Base-by-base conservation (phyloP, 2,888 invertebrate species). In the Allolobophora icterica region DNA sequence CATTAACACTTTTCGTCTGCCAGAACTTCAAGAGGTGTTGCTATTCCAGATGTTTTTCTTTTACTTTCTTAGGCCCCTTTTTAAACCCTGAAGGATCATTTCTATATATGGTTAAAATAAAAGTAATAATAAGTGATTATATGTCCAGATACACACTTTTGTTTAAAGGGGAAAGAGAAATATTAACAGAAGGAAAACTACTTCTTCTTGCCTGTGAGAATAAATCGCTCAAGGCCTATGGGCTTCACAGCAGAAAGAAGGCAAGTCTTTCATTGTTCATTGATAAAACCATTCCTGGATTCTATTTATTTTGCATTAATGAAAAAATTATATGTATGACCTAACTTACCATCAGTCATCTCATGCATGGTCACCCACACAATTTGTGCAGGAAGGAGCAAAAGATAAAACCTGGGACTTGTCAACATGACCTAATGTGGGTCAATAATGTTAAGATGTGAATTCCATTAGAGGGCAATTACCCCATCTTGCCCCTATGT, bases 191-290 rank as follows among this genome's bases (percentile, higher is more conserved):
- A 91, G 96, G 96, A 92, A 97, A 97, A 94, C 92, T 97, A 83
- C 93, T 97, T 89, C 94, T 97, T 17, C 91, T 96, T 38, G 97
- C 96, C 0, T 96, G 96, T 95, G 97, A 97, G 95, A 96, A 96
- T 94, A 96, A 96, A 0, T 94, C 95, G 30, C 95, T 97, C 1
- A 95, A 96, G 87, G 96, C 96, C 91, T 95, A 96, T 52, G 96
- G 96, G 92, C 95, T 97, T 1, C 96, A 96, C 8, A 96, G 96
- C 92, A 95, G 97, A 92, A 95, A 96, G 93, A 84, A 92, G 92
- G 93, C 92, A 91, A n/a, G 89, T 90, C 33, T 40, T 40, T 40
- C 17, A 90, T 34, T 45, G 21, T 0, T 21, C 0, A n/a, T n/a
- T n/a, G n/a, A n/a, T n/a, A 90, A 71, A 90, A 38, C 30, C 30